Percentiles rank a stretch among this genome's conserved stretches.
These are phyloP conservation scores for Cherax quadricarinatus DNA, from an alignment of 1,140 invertebrate species.

Conservation along the genomic window DNA sequence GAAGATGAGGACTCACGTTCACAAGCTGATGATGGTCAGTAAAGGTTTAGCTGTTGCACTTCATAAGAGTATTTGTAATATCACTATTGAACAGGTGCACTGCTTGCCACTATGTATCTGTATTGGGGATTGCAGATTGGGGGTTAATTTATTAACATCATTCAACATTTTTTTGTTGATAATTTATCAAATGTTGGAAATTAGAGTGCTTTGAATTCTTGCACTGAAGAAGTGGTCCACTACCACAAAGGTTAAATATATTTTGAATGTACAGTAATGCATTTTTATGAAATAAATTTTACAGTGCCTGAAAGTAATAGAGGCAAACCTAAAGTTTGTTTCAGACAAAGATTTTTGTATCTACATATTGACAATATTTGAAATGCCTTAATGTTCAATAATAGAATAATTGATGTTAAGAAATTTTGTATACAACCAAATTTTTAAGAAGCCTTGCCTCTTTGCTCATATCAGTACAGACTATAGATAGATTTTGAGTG, in stretches of 20 bases:
- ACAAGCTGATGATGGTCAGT: slow-evolving; percentile 56
- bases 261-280: slow-evolving; percentile 50
- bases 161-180: neutral
- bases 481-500: slow-evolving; percentile 55
- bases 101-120: neutral
- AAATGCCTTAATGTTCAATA: slow-evolving; percentile 66
- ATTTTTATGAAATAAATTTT: slow-evolving; percentile 48
- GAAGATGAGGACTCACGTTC: slow-evolving; percentile 47
- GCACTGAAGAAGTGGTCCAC: slow-evolving; percentile 17
- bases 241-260: slow-evolving; percentile 28
- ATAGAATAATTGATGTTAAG: slow-evolving; percentile 48
- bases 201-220: neutral
- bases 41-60: neutral
- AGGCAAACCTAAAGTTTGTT: slow-evolving; percentile 60
- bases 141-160: neutral
- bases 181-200: slow-evolving; percentile 2
- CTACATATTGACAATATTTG: slow-evolving; percentile 59
- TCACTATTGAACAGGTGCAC: neutral
- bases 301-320: slow-evolving; percentile 57
- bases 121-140: neutral
- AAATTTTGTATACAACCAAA: slow-evolving; percentile 64
- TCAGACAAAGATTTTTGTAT: slow-evolving; percentile 57
- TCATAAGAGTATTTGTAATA: neutral
- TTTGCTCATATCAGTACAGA: slow-evolving; percentile 69
- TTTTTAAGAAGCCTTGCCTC: slow-evolving; percentile 68